Evolutionary conservation across 1,140 invertebrate genomes (phyloP).

Genomic region (Potamilus streckersoni): DNA sequence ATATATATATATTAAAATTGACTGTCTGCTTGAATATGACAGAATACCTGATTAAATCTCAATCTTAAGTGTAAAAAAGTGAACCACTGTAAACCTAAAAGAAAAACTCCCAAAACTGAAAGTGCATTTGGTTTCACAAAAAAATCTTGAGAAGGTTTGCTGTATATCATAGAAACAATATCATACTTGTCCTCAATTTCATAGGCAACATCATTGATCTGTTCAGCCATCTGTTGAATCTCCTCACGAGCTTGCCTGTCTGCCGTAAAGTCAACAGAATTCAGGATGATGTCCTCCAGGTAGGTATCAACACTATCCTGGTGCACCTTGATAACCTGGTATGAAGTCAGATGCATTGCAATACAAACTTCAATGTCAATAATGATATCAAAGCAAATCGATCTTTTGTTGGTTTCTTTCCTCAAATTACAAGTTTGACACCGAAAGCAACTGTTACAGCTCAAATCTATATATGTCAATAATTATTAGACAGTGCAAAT

Average conservation of each 20-base stretch:
- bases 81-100: no score
- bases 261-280: conserved; percentile 73
- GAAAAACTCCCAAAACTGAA: neutral
- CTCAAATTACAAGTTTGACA: no score
- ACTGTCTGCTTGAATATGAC: no score
- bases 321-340: conserved; percentile 72
- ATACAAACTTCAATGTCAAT: no score
- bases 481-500: no score
- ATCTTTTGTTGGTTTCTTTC: no score
- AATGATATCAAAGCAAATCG: no score
- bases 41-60: no score
- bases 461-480: no score
- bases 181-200: conserved; percentile 64
- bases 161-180: neutral
- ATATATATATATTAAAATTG: no score
- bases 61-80: no score
- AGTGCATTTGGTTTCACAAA: neutral
- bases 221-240: conserved; percentile 71
- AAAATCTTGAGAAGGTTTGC: neutral
- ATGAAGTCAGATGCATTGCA: neutral
- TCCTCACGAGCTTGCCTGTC: conserved; percentile 72
- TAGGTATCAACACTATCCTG: conserved; percentile 75
- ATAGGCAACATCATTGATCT: conserved; percentile 73
- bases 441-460: no score
- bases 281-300: conserved; percentile 75